Percentiles rank a stretch among this genome's conserved stretches.
phyloP scores from a whole-genome alignment of 2,113 vertebrate genomes.

The Myotis lucifugus region DNA sequence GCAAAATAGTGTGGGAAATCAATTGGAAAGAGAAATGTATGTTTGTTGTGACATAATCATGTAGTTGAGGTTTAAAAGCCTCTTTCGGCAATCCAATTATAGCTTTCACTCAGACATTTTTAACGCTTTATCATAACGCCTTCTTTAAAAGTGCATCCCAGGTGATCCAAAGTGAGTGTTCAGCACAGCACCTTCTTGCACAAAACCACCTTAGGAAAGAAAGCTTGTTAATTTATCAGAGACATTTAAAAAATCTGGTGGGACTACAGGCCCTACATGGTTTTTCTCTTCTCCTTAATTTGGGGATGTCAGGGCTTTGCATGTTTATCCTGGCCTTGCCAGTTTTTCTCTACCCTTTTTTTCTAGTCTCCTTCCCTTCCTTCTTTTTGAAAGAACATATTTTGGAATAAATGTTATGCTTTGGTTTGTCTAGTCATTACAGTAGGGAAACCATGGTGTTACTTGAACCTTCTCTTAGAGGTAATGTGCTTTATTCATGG shows the following conservation, averaged over 20 bases:
- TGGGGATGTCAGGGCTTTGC: background rate
- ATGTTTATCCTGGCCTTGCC: too few species aligned
- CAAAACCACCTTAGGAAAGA: background rate
- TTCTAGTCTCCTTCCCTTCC: background rate
- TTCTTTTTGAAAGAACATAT: background rate
- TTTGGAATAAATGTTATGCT: background rate
- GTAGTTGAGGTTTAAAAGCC: background rate
- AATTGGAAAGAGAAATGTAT: fast-evolving
- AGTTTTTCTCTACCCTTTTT: background rate
- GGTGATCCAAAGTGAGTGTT: background rate
- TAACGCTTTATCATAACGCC: background rate
- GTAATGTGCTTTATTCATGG: background rate
- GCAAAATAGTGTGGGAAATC: background rate
- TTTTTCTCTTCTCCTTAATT: background rate
- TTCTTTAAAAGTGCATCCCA: background rate
- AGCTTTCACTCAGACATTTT: background rate
- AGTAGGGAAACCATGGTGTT: too few species aligned
- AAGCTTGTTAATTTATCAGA: background rate
- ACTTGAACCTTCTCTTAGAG: background rate
- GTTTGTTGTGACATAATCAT: background rate
- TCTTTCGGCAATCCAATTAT: background rate
- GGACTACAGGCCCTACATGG: background rate
- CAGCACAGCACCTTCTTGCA: background rate
- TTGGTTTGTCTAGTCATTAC: background rate
- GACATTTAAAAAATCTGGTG: background rate